Conservation (phyloP, 2,113 vertebrate species). For the Odobenus rosmarus region DNA sequence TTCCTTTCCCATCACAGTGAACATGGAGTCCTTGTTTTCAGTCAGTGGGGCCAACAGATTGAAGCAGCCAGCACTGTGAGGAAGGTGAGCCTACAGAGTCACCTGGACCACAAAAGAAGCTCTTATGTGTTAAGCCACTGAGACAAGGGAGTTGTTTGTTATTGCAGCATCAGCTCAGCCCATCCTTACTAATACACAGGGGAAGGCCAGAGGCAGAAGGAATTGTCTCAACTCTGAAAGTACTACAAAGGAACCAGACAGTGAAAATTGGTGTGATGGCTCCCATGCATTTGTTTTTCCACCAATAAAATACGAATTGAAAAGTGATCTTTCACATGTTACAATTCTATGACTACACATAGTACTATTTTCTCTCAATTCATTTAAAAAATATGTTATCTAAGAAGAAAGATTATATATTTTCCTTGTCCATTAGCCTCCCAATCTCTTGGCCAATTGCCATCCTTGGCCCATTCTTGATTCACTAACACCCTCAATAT, state of each 20-base stretch:
- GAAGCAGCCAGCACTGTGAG: neutral
- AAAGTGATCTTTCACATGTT: conserved; percentile 10
- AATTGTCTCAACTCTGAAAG: neutral
- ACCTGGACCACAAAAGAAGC: neutral
- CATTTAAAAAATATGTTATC: neutral
- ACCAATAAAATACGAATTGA: neutral
- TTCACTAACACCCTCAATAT: neutral
- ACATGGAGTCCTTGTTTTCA: neutral
- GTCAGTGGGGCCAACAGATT: fast-evolving
- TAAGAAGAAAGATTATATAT: neutral
- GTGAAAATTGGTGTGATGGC: neutral
- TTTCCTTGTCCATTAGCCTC: neutral
- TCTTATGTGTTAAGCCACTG: neutral
- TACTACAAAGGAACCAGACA: neutral
- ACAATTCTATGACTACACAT: neutral
- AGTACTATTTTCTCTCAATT: neutral
- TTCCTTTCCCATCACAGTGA: neutral
- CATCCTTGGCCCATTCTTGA: neutral
- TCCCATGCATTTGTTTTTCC: neutral
- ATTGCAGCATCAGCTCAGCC: neutral
- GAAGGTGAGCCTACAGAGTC: neutral
- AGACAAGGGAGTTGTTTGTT: neutral
- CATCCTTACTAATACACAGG: neutral
- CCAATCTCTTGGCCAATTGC: neutral
- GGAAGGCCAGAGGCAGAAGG: neutral